These are phyloP conservation scores for Metallyticus violacea DNA, from an alignment of 2,888 invertebrate species.

Conservation along the genomic window DNA sequence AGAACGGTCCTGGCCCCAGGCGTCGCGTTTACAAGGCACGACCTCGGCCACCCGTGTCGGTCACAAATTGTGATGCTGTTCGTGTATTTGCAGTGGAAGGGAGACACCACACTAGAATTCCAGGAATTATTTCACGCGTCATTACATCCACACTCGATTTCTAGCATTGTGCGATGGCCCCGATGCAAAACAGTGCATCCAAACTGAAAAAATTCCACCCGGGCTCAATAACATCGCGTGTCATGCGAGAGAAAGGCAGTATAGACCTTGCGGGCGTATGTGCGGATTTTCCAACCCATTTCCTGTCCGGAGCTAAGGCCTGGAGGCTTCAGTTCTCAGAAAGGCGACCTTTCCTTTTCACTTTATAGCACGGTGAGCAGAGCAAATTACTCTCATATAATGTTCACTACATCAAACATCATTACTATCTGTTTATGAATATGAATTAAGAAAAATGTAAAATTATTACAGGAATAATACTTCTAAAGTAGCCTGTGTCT, in stretches of 20 bases:
- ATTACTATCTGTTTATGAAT: no score
- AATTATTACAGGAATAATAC: no score
- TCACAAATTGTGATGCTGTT: background rate
- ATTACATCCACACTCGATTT: background rate
- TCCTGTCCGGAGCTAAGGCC: background rate
- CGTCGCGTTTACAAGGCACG: no score
- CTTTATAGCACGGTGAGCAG: no score
- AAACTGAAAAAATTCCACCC: background rate
- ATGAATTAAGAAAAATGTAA: no score
- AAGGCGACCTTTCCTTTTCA: no score
- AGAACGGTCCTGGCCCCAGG: no score
- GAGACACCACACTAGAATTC: background rate
- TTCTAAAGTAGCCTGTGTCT: no score
- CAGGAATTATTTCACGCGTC: background rate
- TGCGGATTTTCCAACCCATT: background rate
- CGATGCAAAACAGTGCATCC: background rate
- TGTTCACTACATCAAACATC: no score
- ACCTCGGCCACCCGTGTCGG: background rate
- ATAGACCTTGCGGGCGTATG: background rate
- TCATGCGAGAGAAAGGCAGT: background rate
- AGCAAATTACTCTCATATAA: no score
- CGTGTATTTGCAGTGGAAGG: no score
- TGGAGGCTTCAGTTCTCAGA: background rate
- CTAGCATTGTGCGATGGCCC: background rate
- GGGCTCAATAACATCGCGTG: background rate